Percentiles rank a stretch among this genome's conserved stretches.
phyloP scores from a whole-genome alignment of 1,140 invertebrate genomes.

The Scaptodrosophila lebanonensis region DNA sequence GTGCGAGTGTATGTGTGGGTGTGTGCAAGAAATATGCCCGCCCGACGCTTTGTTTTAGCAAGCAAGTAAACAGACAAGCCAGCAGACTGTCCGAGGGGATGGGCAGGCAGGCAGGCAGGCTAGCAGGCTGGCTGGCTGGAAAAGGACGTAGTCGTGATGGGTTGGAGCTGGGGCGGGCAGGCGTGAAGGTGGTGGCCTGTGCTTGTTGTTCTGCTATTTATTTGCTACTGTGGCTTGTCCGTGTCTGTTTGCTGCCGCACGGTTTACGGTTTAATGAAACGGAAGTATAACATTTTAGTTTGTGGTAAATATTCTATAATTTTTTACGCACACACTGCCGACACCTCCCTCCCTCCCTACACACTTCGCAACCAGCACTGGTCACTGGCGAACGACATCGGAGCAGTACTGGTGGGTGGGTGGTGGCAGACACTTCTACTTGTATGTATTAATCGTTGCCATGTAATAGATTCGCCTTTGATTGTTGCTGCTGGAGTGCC shows the following conservation, averaged over 20 bases:
- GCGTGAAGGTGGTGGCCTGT: no score
- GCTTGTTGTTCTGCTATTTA: slow-evolving; percentile 53
- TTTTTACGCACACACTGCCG: slow-evolving; percentile 19
- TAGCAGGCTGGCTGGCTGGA: background rate
- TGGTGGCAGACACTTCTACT: no score
- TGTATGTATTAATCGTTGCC: no score
- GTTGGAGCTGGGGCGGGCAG: no score
- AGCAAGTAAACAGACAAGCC: slow-evolving; percentile 44
- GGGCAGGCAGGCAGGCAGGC: background rate
- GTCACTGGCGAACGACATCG: no score
- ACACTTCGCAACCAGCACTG: no score
- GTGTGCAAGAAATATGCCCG: slow-evolving; percentile 49
- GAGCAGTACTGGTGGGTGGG: no score
- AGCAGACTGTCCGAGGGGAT: slow-evolving; percentile 2
- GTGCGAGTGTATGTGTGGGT: slow-evolving; percentile 10
- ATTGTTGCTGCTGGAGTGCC: no score
- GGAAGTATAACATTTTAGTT: slow-evolving; percentile 66
- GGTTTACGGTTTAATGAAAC: slow-evolving; percentile 68
- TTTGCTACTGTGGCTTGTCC: slow-evolving; percentile 19
- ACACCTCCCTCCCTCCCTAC: no score
- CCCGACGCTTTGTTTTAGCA: slow-evolving; percentile 25
- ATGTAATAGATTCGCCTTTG: no score
- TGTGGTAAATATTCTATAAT: slow-evolving; percentile 64
- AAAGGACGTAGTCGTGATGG: background rate
- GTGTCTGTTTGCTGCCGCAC: slow-evolving; percentile 26